Evolutionary conservation across 2,888 invertebrate genomes (phyloP), one percentile per base, ranked within the genome.

Genomic region (Venustoraphidia nigricollis): DNA sequence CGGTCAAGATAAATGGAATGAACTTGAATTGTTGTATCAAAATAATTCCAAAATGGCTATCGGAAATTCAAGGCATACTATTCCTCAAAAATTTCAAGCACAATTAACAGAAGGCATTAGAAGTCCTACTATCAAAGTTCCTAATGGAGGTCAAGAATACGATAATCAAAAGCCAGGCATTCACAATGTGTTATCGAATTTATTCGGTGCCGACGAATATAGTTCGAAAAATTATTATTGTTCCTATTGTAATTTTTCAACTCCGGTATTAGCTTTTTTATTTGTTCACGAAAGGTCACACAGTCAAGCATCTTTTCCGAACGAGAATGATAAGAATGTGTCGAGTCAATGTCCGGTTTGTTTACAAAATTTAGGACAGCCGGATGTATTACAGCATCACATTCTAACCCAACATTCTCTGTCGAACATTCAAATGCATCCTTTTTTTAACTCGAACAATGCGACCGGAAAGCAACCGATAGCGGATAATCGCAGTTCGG

Each of bases 271-370:
- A 58, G 91, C 92, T 47, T 88, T 93, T 60, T 73, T 94, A 56
- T 91, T 90, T 66, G 86, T 92, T 45, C 94, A 94, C 68, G 93
- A 94, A 65, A 80, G 89, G 57, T 86, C 89, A 40, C 92, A 92
- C 42, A 43, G 45, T 9, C 45, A 45, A 45, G 27, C 36, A 8
- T 17, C 45, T 13, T 34, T 17, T 9, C n/a, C 50, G 41, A 53
- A 54, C 36, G 57, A 63, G 52, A 54, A 56, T 14, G 57, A 58
- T 51, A 60, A 52, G 54, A 61, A 57, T 52, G 60, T 53, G 54
- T 63, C 59, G 53, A 63, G 67, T 52, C 76, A 73, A 57, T 80
- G 77, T 62, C 78, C 75, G 41, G 71, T 75, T 53, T 80, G 77
- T 62, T 69, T 71, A 41, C 76, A 78, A 58, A 66, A 62, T 34